Evolutionary conservation across 1,140 invertebrate species (phyloP), one percentile per base, ranked within the genome.

Genomic region (Pseudomyrmex concolor): DNA sequence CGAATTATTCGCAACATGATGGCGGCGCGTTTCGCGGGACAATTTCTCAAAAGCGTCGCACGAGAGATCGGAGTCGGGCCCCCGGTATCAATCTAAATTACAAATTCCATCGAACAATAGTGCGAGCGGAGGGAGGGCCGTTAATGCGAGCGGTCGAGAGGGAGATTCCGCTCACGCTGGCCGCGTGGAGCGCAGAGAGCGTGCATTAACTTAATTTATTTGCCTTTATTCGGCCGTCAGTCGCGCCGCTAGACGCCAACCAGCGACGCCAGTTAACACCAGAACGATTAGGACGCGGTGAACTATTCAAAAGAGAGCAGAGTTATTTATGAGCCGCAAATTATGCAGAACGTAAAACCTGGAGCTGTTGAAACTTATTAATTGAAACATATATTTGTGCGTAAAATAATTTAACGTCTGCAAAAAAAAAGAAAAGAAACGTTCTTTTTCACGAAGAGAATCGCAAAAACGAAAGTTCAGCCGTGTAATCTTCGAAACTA

Each of bases 131-230:
- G 66, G 45, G 71, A 86, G 90, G 77, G 77, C 54, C 74, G 76
- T 88, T 87, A 86, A 88, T 83, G 73, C 78, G 54, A 43, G 57
- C 60, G 60, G 62, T 19, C 59, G 22, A 70, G 57, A 80, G 80
- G 22, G 80, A 86, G 85, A 83, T 83, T 84, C 34, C 34, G 48
- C 62, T 59, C 72, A 72, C 57, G 48, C 66, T 34, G 54, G 62
- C 45, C 74, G 85, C 34, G 34, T 7, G 34, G 34, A 70, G 82
- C 51, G 77, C 68, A 68, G 62, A 83, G 80, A 34, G 34, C 34
- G 34, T 89, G 85, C 91, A 93, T 94, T 93, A 94, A 94, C 91
- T 94, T 93, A 94, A 94, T 94, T 94, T 93, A 93, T 94, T 94
- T 93, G 93, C 91, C 91, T 94, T 93, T 94, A 94, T 94, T 93